phyloP scores from a whole-genome alignment of 2,113 vertebrate species.

The Notiomystis cincta region DNA sequence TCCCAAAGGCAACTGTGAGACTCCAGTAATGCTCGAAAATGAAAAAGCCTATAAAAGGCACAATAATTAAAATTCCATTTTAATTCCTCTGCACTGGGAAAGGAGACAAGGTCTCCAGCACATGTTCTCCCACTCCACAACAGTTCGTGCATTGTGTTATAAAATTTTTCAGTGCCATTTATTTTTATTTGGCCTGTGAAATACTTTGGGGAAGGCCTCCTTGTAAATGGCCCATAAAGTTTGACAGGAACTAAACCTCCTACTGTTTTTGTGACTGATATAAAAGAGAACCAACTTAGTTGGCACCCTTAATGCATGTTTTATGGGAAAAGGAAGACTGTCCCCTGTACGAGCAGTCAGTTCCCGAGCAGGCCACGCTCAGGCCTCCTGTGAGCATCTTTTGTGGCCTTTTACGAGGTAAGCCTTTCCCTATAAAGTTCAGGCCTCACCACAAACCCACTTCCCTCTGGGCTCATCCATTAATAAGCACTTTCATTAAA shows the following conservation, averaged over 20 bases:
- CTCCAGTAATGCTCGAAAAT: not conserved
- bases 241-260: constrained; percentile 66
- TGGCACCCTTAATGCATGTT: constrained; percentile 48
- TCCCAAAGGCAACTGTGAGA: not conserved
- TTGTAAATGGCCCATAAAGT: constrained; percentile 67
- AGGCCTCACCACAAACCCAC: constrained; percentile 30
- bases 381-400: constrained; percentile 15
- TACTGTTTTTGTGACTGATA: constrained; percentile 61
- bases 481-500: constrained; percentile 59
- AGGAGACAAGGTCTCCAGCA: not conserved
- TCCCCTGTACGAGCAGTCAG: not conserved
- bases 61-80: constrained; percentile 8
- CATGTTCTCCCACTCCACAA: constrained; percentile 17
- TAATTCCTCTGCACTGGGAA: not conserved
- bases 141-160: constrained; percentile 12
- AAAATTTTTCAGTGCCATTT: constrained; percentile 58
- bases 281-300: constrained; percentile 52
- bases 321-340: constrained; percentile 57
- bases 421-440: constrained; percentile 19
- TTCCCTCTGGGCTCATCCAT: constrained; percentile 56
- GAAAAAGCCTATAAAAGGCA: not conserved
- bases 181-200: constrained; percentile 68
- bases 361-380: not conserved
- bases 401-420: constrained; percentile 45
- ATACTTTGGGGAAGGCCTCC: constrained; percentile 54